These are phyloP conservation scores for Actinostola sp. DNA, from an alignment of 92 coral and sea anemone species.

Conservation along the genomic window DNA sequence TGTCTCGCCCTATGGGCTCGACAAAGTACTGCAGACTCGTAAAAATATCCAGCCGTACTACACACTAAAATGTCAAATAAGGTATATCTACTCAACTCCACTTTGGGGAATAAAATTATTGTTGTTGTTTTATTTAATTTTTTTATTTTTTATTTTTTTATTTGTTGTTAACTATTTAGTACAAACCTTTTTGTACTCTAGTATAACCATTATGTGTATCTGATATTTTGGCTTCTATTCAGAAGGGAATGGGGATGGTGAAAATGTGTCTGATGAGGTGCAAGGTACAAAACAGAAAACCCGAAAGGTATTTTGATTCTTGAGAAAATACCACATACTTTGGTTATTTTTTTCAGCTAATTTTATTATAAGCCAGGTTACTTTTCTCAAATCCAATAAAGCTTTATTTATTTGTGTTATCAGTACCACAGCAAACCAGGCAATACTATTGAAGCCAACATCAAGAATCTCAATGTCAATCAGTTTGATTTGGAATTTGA, in stretches of 20 bases:
- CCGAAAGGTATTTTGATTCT: constrained; percentile 59
- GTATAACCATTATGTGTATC: neutral
- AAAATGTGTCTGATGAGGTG: constrained; percentile 44
- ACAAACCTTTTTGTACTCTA: too few relatives aligned
- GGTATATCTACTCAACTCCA: too few relatives aligned
- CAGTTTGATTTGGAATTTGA: constrained; percentile 97
- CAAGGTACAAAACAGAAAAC: constrained; percentile 56
- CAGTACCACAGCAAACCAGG: constrained; percentile 71
- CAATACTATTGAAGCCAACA: constrained; percentile 81
- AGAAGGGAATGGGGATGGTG: constrained; percentile 57
- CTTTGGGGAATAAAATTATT: too few relatives aligned
- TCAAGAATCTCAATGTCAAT: constrained; percentile 80
- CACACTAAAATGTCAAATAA: too few relatives aligned
- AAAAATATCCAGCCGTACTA: too few relatives aligned
- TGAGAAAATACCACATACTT: too few relatives aligned
- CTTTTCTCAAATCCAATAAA: neutral
- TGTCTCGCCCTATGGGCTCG: too few relatives aligned
- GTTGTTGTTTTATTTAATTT: too few relatives aligned
- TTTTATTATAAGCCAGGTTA: constrained; percentile 2
- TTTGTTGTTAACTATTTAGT: too few relatives aligned
- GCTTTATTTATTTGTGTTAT: neutral
- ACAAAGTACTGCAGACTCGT: too few relatives aligned
- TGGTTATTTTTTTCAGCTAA: too few relatives aligned
- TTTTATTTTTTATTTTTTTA: too few relatives aligned
- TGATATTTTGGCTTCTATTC: neutral